Evolutionary conservation across 2,113 vertebrate genomes (phyloP), one percentile per base, ranked within the genome.

Genomic region (Genyomyrus donnyi): DNA sequence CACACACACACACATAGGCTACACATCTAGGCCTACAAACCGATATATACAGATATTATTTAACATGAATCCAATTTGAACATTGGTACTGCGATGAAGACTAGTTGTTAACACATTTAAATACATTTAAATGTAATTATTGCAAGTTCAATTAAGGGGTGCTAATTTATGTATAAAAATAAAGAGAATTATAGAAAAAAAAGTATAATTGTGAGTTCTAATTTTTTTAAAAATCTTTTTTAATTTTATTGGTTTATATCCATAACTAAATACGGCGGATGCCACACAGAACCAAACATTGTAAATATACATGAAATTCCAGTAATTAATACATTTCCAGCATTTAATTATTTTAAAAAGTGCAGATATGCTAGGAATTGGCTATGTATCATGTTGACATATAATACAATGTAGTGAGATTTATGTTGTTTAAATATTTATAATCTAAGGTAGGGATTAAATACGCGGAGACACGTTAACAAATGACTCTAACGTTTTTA

Each of bases 371-470:
- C 74, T 80, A 80, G 35, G 35, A 80, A 42, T 42, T 42, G 35
- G 74, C 15, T 80, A 80, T 80, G 74, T 21, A 80, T 80, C 74
- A 80, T 85, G 45, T 46, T 85, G 83, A 46, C 45, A 85, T 46
- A 85, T 85, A 85, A 85, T 48, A 85, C 45, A 45, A 85, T 46
- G 45, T 85, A 49, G 42, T 31, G n/a, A 74, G 88, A 88, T 74
- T 88, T 88, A 74, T 48, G 62, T 49, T 85, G 58, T 88, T 46
- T 27, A 88, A 88, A 74, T 74, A 77, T 49, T 88, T 88, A 35
- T 45, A 89, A 39, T 48, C 49, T 77, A 21, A 50, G 19, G 85
- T 87, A 50, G 15, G 17, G 56, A 56, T 77, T 80, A 19, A 21
- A 88, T 80, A n/a, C 27, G 85, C 10, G 1, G 62, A n/a, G 48